Evolutionary conservation across 2,888 invertebrate species (phyloP), one percentile per base, ranked within the genome.

Genomic region (Melanostoma scalare): DNA sequence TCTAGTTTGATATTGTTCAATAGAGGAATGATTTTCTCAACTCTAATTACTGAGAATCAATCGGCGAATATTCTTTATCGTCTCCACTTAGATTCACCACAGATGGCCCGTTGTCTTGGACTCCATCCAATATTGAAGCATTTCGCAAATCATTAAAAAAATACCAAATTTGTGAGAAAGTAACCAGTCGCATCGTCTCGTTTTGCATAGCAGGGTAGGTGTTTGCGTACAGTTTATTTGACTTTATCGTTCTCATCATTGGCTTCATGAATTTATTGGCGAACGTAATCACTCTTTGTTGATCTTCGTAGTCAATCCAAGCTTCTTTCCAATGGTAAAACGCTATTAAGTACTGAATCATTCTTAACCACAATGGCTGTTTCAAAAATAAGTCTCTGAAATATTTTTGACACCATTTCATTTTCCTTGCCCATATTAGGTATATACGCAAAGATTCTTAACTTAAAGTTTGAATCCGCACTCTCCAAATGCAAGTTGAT

Each of bases 271-370:
- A 84, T 6, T 35, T 44, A 52, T 79, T 79, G 0, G 84, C 84
- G 4, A 75, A 56, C 0, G 48, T 1, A 2, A 84, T 67, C 0
- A 84, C 55, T 35, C 40, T 71, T 33, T 75, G 53, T 9, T 84
- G 71, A 4, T 74, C 74, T n/a, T 79, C 71, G 20, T 40, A 55
- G 0, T 60, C 36, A 0, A n/a, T 6, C 30, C 74, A 60, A 0
- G 79, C 6, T 6, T 84, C 79, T 35, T 71, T 84, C 84, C 84
- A 84, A 33, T 84, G 84, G 20, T 79, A 71, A 20, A 79, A 84
- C 1, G 60, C 79, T 20, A 84, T 84, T 33, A 84, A 46, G 38
- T 84, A 79, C 6, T 79, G 84, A 0, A 79, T 6, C 84, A 6
- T 55, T 33, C 8, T 79, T 84, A 3, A 20, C 4, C 33, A 58